Conservation (phyloP, 2,797 vertebrate species). For the Dryobates pubescens region DNA sequence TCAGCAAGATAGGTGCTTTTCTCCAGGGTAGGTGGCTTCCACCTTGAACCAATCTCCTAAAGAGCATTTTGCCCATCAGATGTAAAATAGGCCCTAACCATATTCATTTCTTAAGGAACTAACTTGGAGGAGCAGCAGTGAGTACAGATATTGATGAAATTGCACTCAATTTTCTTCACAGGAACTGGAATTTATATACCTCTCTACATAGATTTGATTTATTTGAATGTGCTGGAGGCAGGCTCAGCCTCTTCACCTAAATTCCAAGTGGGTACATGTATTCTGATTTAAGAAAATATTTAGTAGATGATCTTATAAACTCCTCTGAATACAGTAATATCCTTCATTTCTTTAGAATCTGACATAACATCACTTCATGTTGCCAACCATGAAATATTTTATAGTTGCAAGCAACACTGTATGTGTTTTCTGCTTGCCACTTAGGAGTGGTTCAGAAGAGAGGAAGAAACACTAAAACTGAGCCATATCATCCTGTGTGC, state of each 20-base stretch:
- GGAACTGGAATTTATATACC: not conserved
- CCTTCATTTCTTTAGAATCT: not conserved
- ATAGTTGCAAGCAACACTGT: accelerated
- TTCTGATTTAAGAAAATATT: not conserved
- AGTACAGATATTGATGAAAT: not conserved
- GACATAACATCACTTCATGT: not conserved
- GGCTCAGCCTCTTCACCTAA: not conserved
- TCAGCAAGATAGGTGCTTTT: not conserved
- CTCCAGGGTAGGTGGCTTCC: not conserved
- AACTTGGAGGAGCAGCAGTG: not conserved
- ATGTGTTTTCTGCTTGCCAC: not conserved
- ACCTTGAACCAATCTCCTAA: not conserved
- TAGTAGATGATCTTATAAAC: not conserved
- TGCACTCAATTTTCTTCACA: not conserved
- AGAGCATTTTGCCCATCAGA: not conserved
- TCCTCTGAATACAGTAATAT: not conserved
- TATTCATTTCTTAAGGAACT: not conserved
- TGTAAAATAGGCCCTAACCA: not conserved
- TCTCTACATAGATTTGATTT: not conserved
- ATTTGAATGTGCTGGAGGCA: not conserved
- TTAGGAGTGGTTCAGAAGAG: not conserved
- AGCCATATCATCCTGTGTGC: not conserved
- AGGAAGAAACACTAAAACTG: not conserved
- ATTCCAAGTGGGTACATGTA: not conserved
- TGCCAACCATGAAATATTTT: not conserved